phyloP scores from a whole-genome alignment of 2,888 invertebrate species.

The Onthophagus sagittarius region DNA sequence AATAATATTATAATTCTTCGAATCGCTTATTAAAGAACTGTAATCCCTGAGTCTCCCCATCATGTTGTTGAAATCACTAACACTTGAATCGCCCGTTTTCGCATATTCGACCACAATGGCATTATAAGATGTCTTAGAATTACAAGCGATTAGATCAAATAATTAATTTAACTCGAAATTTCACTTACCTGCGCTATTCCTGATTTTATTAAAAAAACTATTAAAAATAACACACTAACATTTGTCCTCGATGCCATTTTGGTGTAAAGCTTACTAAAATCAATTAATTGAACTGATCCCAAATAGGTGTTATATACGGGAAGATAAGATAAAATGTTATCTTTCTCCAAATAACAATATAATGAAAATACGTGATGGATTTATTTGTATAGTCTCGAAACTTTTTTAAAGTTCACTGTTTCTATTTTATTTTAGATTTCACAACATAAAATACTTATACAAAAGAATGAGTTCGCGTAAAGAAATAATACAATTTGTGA shows the following conservation, averaged over 20 bases:
- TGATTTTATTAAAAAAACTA: background rate
- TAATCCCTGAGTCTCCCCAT: background rate
- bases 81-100: background rate
- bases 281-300: too few relatives aligned
- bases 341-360: too few relatives aligned
- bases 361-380: too few relatives aligned
- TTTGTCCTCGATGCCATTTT: background rate
- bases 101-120: conserved; percentile 9
- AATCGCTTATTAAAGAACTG: background rate
- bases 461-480: too few relatives aligned
- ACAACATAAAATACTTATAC: too few relatives aligned
- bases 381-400: too few relatives aligned
- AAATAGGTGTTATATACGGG: too few relatives aligned
- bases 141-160: background rate
- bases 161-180: background rate
- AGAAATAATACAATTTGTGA: too few relatives aligned
- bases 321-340: too few relatives aligned
- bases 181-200: background rate
- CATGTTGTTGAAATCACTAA: background rate
- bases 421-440: too few relatives aligned
- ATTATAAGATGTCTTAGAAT: background rate
- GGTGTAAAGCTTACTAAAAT: too few relatives aligned
- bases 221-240: background rate
- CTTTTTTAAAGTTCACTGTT: too few relatives aligned
- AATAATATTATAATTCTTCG: conserved; percentile 63